Conservation (phyloP, 2,888 invertebrate genomes). For the Brachypterus glaber region DNA sequence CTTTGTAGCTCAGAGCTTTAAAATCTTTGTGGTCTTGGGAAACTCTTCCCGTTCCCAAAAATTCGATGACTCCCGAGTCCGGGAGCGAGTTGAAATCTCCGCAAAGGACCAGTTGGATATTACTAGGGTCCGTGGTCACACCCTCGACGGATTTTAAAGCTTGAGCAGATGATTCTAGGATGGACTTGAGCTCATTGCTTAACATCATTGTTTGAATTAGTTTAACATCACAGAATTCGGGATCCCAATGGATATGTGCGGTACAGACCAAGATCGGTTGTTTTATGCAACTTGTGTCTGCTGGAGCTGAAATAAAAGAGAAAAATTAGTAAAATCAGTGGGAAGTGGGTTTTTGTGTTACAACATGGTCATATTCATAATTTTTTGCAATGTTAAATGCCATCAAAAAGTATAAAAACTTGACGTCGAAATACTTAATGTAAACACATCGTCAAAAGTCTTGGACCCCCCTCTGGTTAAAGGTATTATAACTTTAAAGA, state of each 20-base stretch:
- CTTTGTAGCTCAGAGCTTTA: constrained; percentile 89
- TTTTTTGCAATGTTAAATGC: no score
- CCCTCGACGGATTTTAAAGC: constrained; percentile 59
- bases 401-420: neutral
- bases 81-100: constrained; percentile 98
- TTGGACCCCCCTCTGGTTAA: no score
- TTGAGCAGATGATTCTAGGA: constrained; percentile 77
- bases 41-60: constrained; percentile 82
- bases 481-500: no score
- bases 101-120: constrained; percentile 86
- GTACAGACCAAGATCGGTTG: constrained; percentile 93
- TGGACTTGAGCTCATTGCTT: constrained; percentile 82
- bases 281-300: constrained; percentile 64
- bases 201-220: constrained; percentile 99
- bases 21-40: constrained; percentile 91
- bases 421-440: constrained; percentile 1
- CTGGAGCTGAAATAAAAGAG: constrained; percentile 43
- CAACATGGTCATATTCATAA: no score
- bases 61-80: constrained; percentile 96
- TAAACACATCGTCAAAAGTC: no score
- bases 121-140: constrained; percentile 61
- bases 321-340: no score
- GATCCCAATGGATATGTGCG: constrained; percentile 99
- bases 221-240: constrained; percentile 98
- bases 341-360: no score